Percentiles rank a stretch among this genome's conserved stretches.
Evolutionary conservation across 2,797 vertebrate genomes (phyloP).

Genomic region (Miichthys miiuy): DNA sequence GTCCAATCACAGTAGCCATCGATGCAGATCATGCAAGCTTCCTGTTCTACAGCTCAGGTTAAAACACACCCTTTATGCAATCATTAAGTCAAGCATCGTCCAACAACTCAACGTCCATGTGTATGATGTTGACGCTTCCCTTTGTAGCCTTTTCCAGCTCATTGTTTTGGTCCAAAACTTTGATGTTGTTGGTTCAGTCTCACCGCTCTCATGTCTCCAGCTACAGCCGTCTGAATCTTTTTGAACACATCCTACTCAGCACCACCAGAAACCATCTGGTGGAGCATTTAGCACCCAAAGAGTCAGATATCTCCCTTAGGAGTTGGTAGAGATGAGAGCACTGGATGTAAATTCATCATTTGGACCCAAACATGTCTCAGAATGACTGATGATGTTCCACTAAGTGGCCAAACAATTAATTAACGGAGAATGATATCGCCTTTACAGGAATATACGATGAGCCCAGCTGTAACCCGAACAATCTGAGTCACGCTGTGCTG

Average conservation of each 20-base stretch:
- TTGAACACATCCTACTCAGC: background rate
- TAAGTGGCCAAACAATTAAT: background rate
- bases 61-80: background rate
- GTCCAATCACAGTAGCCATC: conserved; percentile 85
- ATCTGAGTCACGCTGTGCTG: conserved; percentile 85
- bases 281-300: background rate
- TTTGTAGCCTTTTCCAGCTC: background rate
- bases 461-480: conserved; percentile 78
- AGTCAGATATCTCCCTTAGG: background rate
- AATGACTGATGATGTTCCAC: background rate
- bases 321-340: background rate
- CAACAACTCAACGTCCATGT: background rate
- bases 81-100: accelerated
- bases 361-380: background rate
- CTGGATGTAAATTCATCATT: background rate
- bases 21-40: conserved; percentile 86
- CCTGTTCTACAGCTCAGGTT: conserved; percentile 88
- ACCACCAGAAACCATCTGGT: background rate
- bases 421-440: conserved; percentile 4
- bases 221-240: background rate
- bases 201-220: background rate
- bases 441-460: conserved; percentile 85
- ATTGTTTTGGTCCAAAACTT: background rate
- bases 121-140: background rate
- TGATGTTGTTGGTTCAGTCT: background rate